Evolutionary conservation across 2,797 vertebrate genomes (phyloP), one percentile per base, ranked within the genome.

Genomic region (Gallinago solitaria): DNA sequence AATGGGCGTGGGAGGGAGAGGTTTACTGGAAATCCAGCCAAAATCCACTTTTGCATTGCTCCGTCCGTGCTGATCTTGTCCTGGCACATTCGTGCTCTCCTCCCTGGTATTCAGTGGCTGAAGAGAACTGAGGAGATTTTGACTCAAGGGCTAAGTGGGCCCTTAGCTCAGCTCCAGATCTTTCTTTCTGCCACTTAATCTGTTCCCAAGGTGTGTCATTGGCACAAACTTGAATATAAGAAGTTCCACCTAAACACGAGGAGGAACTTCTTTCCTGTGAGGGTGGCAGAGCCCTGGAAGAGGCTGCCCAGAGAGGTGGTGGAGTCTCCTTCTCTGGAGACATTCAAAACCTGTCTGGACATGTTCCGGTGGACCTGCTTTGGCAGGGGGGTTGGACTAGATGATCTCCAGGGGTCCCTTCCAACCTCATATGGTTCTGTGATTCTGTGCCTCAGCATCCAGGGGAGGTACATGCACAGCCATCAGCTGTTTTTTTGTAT

Each of bases 111-210:
- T 63, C 16, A 6, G 27, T 33, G 50, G 20, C 24, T 53, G 47
- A 57, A 53, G 30, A 13, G 41, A 81, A 24, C 15, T 19, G 35
- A 60, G 61, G 27, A 59, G 23, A 18, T 77, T 89, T 68, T 25
- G 24, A 39, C 51, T 27, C 51, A 70, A 30, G 67, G 79, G 35
- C 35, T 20, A 15, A 3, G 21, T 16, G 53, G 32, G 39, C 35
- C 65, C 16, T 1, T 47, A 37, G 9, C 48, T 28, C 12, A 7
- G 28, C 57, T 45, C 78, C 41, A 27, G 13, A 7, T 25, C 39
- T 65, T 37, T 28, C 54, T 3, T 2, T 51, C 20, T 21, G 15
- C 9, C 14, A 41, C 39, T 1, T 3, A 1, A 3, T 9, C 53
- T 70, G 5, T 83, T 48, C 30, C 45, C 25, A 16, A 30, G 24